Conservation (phyloP, 2,113 vertebrate genomes). For the Halcyon senegalensis region DNA sequence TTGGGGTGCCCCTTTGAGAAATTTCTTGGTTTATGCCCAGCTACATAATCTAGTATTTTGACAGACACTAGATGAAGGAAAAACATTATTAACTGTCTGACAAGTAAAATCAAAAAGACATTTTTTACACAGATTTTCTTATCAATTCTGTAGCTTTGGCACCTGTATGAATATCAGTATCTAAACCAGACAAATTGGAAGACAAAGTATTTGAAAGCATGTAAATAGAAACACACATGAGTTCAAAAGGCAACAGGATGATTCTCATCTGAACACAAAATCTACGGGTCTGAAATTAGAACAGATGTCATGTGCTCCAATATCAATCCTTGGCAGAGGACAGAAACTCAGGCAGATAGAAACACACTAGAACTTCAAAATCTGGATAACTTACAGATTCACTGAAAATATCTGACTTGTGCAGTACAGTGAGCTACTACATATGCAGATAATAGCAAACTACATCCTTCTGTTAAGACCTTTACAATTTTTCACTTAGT, state of each 20-base stretch:
- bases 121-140: background rate
- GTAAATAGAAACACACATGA: background rate
- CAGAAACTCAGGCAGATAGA: constrained; percentile 14
- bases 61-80: background rate
- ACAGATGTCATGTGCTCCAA: background rate
- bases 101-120: background rate
- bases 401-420: background rate
- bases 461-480: background rate
- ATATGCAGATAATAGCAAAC: background rate
- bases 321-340: constrained; percentile 3
- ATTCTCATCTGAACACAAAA: constrained; percentile 36
- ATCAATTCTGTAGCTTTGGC: background rate
- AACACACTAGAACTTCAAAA: background rate
- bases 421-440: background rate
- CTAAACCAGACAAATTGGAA: background rate
- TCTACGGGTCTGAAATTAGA: background rate
- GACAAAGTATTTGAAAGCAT: background rate
- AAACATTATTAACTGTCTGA: background rate
- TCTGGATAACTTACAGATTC: background rate
- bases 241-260: constrained; percentile 49
- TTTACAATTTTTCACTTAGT: background rate
- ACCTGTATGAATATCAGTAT: background rate
- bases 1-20: background rate
- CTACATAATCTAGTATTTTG: background rate
- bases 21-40: background rate